A percentile compares a stretch with the other conserved stretches of the same genome.
Evolutionary conservation across 2,888 invertebrate genomes (phyloP).

Genomic region (Dryobota labecula): DNA sequence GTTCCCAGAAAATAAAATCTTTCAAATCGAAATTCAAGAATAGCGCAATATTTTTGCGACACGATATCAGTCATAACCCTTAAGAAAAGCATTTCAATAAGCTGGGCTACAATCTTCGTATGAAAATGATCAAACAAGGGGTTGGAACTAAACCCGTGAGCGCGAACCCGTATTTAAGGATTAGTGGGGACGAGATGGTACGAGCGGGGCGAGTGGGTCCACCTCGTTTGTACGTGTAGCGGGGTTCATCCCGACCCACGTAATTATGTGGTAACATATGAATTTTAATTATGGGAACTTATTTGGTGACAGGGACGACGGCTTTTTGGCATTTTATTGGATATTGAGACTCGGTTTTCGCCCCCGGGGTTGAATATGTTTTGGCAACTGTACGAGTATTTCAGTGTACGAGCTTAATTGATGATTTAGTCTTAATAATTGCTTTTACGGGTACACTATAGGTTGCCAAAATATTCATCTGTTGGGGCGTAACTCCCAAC

Average conservation of each 20-base stretch:
- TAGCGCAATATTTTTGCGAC: slow-evolving; percentile 10
- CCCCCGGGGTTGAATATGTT: slow-evolving; percentile 13
- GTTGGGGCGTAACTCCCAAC: too few species aligned
- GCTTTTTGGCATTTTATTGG: slow-evolving; percentile 41
- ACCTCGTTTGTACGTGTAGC: slow-evolving; percentile 30
- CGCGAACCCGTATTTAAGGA: slow-evolving; percentile 60
- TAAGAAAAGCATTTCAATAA: slow-evolving; percentile 37
- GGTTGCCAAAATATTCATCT: background rate
- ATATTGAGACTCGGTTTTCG: slow-evolving; percentile 22
- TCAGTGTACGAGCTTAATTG: background rate
- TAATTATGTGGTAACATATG: slow-evolving; percentile 60
- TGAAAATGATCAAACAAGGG: slow-evolving; percentile 32
- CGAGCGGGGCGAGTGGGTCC: slow-evolving; percentile 23
- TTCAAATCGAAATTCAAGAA: background rate
- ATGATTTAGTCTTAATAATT: background rate
- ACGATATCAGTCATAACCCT: slow-evolving; percentile 13
- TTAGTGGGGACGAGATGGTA: slow-evolving; percentile 45
- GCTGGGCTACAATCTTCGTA: slow-evolving; percentile 48
- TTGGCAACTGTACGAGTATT: background rate
- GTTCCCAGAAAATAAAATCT: slow-evolving; percentile 15
- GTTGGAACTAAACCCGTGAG: slow-evolving; percentile 21
- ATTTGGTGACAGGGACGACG: slow-evolving; percentile 22
- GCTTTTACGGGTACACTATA: background rate
- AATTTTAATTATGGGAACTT: slow-evolving; percentile 60
- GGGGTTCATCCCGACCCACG: slow-evolving; percentile 34